Evolutionary conservation across 2,797 vertebrate species (phyloP).

Genomic region (Sorex maritimensis): DNA sequence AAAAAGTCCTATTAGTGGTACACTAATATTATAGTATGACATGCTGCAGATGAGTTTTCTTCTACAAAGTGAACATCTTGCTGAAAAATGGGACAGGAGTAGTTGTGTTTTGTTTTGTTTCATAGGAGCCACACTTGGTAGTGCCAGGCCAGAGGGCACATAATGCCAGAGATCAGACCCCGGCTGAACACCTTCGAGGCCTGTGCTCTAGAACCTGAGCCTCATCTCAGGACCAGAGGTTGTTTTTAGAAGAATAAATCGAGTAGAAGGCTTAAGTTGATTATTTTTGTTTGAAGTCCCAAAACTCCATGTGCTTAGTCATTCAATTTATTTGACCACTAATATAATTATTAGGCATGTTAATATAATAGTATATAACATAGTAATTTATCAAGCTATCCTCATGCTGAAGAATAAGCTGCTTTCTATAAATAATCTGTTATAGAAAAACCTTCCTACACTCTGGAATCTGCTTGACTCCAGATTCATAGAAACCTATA

Average conservation of each 20-base stretch:
- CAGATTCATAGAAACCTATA: constrained; percentile 21
- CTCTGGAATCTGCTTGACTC: neutral
- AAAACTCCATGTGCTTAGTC: constrained; percentile 80
- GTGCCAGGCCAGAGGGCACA: too few relatives aligned
- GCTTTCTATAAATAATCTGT: constrained; percentile 17
- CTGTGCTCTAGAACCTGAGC: too few relatives aligned
- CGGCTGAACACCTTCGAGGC: too few relatives aligned
- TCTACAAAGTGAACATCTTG: constrained; percentile 71
- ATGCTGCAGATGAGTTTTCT: constrained; percentile 58
- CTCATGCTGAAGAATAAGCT: neutral
- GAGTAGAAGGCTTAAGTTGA: constrained; percentile 80
- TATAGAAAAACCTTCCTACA: neutral
- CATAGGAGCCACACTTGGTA: too few relatives aligned
- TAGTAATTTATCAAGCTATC: neutral
- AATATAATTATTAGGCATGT: constrained; percentile 9
- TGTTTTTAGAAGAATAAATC: constrained; percentile 80
- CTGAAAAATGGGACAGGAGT: constrained; percentile 66
- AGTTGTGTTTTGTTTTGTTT: neutral
- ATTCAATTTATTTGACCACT: constrained; percentile 69
- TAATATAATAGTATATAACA: neutral
- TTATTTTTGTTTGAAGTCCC: constrained; percentile 83
- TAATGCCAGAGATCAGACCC: too few relatives aligned
- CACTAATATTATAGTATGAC: constrained; percentile 49
- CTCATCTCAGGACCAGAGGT: too few relatives aligned
- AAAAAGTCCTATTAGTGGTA: neutral